Percentiles rank a stretch among this genome's conserved stretches.
Evolutionary conservation across 1,140 invertebrate genomes (phyloP).

Genomic region (Drosophila obscura): DNA sequence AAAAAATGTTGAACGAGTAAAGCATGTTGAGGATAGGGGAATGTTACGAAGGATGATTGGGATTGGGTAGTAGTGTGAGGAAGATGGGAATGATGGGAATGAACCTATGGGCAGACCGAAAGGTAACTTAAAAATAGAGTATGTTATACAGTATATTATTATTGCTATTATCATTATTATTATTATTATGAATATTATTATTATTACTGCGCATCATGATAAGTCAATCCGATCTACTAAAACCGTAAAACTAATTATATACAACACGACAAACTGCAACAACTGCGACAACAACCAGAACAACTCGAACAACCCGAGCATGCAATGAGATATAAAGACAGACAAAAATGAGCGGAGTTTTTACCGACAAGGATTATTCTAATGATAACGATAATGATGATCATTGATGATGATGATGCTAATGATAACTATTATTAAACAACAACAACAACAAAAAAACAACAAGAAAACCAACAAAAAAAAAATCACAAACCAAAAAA

Average conservation of each 20-base stretch:
- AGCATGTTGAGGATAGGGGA: conserved; percentile 17
- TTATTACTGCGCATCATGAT: conserved; percentile 73
- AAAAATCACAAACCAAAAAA: conserved; percentile 64
- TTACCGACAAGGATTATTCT: conserved; percentile 70
- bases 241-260: conserved; percentile 49
- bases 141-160: conserved; percentile 72
- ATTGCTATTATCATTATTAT: conserved; percentile 59
- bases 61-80: conserved; percentile 26
- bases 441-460: conserved; percentile 32
- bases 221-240: conserved; percentile 56
- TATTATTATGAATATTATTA: conserved; percentile 68
- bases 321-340: conserved; percentile 74
- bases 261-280: conserved; percentile 45
- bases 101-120: conserved; percentile 9
- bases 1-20: conserved; percentile 46
- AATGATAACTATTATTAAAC: conserved; percentile 45
- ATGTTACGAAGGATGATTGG: background rate
- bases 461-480: conserved; percentile 27
- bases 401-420: conserved; percentile 46
- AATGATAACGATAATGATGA: conserved; percentile 69
- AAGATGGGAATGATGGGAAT: conserved; percentile 35
- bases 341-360: conserved; percentile 56
- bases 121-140: conserved; percentile 33
- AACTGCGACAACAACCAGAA: conserved; percentile 46
- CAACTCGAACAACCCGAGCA: conserved; percentile 66